Conservation (phyloP, 2,888 invertebrate species). For the Gerris lacustris region DNA sequence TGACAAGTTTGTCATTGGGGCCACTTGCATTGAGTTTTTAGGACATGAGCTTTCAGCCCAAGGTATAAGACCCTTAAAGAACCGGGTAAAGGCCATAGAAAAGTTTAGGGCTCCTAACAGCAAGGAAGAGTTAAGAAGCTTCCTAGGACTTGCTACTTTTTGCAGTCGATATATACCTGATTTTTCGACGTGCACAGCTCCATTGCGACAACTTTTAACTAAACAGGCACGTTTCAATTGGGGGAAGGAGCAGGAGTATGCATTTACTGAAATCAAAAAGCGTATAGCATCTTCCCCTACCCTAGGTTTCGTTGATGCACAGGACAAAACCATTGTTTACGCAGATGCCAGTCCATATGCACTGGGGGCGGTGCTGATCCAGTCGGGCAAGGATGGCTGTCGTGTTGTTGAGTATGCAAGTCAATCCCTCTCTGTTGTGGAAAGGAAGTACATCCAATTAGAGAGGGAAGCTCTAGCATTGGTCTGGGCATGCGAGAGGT, state of each 20-base stretch:
- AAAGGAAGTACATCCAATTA: conserved; percentile 26
- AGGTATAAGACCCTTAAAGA: neutral
- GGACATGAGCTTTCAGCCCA: neutral
- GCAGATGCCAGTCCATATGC: neutral
- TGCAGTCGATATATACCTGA: neutral
- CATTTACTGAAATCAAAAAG: neutral
- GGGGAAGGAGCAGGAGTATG: neutral
- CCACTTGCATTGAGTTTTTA: neutral
- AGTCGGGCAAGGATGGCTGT: neutral
- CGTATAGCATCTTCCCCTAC: neutral
- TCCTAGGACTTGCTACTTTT: neutral
- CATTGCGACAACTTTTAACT: neutral
- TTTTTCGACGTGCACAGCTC: neutral
- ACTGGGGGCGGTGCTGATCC: neutral
- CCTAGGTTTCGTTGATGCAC: neutral
- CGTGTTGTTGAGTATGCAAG: neutral
- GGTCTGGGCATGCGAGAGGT: conserved; percentile 36
- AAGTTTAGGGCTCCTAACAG: neutral
- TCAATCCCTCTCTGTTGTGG: neutral
- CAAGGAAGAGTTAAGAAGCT: neutral
- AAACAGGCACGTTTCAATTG: neutral
- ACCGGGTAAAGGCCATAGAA: neutral
- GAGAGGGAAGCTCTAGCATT: conserved; percentile 36
- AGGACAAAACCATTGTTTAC: neutral
- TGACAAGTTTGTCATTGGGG: neutral